phyloP scores from a whole-genome alignment of 2,113 vertebrate genomes.

The Uria aalge region DNA sequence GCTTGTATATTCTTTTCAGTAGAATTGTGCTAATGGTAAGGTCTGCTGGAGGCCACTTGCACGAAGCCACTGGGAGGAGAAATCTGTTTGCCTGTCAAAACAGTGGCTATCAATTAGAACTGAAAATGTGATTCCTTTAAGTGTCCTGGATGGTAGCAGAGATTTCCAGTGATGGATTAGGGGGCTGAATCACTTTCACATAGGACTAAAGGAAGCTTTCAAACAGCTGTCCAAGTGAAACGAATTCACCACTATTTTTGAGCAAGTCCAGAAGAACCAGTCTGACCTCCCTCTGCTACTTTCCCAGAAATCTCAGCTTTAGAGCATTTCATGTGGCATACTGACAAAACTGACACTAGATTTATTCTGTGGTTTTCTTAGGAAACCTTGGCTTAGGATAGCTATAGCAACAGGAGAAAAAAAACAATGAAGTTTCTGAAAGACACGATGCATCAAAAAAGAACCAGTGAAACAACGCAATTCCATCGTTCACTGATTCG shows the following conservation, averaged over 20 bases:
- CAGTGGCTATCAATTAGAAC: conserved; percentile 62
- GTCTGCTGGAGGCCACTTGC: conserved; percentile 54
- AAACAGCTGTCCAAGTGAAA: conserved; percentile 21
- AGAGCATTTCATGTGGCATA: conserved; percentile 2
- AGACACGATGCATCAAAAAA: not conserved
- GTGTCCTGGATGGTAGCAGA: conserved; percentile 29
- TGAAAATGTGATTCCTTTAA: conserved; percentile 49
- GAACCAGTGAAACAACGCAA: not conserved
- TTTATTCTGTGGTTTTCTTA: not conserved
- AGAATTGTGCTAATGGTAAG: conserved; percentile 55
- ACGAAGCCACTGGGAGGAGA: conserved; percentile 48
- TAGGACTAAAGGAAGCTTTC: conserved; percentile 22
- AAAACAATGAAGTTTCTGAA: not conserved
- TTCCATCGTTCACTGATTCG: not conserved
- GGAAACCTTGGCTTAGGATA: conserved; percentile 2
- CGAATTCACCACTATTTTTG: conserved; percentile 40
- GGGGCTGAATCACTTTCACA: conserved; percentile 30
- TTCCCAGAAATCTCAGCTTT: conserved; percentile 12
- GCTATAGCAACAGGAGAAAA: not conserved
- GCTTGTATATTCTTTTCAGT: conserved; percentile 8
- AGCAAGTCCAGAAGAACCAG: conserved; percentile 23
- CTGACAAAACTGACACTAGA: not conserved
- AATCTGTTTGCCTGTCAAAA: conserved; percentile 59
- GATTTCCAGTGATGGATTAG: conserved; percentile 56
- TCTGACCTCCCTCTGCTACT: not conserved